These are phyloP conservation scores for Microtus richardsoni DNA, from an alignment of 2,113 vertebrate species.

Conservation along the genomic window DNA sequence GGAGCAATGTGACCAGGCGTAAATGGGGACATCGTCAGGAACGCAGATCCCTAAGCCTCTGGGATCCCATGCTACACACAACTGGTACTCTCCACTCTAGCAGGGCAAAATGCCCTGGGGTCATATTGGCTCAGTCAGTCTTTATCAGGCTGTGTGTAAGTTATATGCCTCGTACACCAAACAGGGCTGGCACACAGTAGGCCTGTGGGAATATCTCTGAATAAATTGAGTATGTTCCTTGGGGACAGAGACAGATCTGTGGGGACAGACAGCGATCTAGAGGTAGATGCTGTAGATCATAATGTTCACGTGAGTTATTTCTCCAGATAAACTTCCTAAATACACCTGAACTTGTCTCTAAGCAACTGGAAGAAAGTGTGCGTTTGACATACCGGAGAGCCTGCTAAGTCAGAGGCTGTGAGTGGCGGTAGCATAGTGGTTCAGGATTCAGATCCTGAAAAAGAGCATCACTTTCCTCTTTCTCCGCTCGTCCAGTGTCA, in stretches of 20 bases:
- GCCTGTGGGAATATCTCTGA: not conserved
- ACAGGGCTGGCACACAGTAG: not conserved
- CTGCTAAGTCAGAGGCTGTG: not conserved
- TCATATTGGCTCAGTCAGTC: not conserved
- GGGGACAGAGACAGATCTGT: not conserved
- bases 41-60: not conserved
- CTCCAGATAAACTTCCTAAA: not conserved
- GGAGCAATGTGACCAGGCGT: not conserved
- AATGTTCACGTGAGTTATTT: not conserved
- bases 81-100: not conserved
- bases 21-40: not conserved
- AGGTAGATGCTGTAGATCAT: not conserved
- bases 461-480: not conserved
- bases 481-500: not conserved
- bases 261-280: not conserved
- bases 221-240: not conserved
- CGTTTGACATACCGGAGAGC: not conserved
- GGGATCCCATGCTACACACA: accelerated
- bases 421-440: accelerated
- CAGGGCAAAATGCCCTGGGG: not conserved
- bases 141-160: not conserved
- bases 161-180: accelerated
- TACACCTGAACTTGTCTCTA: not conserved
- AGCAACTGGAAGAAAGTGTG: not conserved
- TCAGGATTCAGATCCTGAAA: not conserved